phyloP scores from a whole-genome alignment of 2,113 vertebrate species.

The Callaeas wilsoni region DNA sequence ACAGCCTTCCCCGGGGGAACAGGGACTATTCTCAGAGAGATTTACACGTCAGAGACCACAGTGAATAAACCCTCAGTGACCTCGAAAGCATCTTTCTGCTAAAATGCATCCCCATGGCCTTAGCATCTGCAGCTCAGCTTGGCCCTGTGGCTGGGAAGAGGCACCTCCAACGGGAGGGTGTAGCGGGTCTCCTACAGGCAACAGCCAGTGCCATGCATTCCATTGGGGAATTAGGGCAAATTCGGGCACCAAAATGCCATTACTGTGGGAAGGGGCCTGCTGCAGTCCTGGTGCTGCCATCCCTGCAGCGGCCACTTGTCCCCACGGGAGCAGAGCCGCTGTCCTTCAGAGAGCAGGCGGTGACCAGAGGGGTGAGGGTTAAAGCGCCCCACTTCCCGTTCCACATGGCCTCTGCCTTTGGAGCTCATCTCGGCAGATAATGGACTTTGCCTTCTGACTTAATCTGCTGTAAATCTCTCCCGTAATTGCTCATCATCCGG shows the following conservation, averaged over 20 bases:
- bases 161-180: not conserved
- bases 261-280: not conserved
- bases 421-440: slow-evolving; percentile 2
- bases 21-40: not conserved
- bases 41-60: not conserved
- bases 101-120: not conserved
- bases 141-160: not conserved
- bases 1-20: not conserved
- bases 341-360: rapidly evolving
- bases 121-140: not conserved
- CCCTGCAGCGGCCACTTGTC: not conserved
- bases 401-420: not conserved
- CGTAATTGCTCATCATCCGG: slow-evolving; percentile 17
- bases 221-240: rapidly evolving
- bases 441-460: slow-evolving; percentile 36
- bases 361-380: not conserved
- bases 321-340: rapidly evolving
- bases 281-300: rapidly evolving
- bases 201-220: rapidly evolving
- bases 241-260: not conserved
- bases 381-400: not conserved
- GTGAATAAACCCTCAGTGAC: not conserved
- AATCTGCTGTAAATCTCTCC: slow-evolving; percentile 39
- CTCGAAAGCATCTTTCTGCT: slow-evolving; percentile 8
- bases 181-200: not conserved